phyloP scores from a whole-genome alignment of 2,888 invertebrate genomes.

The Aspidapion aeneum region DNA sequence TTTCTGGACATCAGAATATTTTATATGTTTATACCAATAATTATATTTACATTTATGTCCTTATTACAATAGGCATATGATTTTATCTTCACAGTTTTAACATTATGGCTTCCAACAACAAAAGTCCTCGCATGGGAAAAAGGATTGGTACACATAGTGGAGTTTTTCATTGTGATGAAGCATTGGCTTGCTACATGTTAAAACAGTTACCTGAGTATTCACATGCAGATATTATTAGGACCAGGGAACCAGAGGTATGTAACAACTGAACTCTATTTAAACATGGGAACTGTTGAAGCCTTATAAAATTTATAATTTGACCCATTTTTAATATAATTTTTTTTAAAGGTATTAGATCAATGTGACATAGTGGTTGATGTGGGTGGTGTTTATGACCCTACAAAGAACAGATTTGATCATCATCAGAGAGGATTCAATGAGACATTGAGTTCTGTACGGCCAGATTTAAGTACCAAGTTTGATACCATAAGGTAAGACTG shows the following conservation, averaged over 20 bases:
- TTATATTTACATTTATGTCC: no score
- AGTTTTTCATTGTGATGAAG: slow-evolving; percentile 91
- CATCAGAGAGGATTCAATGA: slow-evolving; percentile 80
- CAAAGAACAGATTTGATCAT: slow-evolving; percentile 82
- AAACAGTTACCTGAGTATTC: slow-evolving; percentile 75
- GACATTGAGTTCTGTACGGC: slow-evolving; percentile 61
- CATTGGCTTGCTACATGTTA: slow-evolving; percentile 90
- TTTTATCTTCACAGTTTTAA: slow-evolving; percentile 36
- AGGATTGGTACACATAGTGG: slow-evolving; percentile 77
- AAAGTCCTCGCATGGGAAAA: slow-evolving; percentile 38
- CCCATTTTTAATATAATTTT: no score
- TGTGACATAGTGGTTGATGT: slow-evolving; percentile 97
- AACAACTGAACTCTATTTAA: not conserved
- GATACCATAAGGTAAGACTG: slow-evolving; percentile 51
- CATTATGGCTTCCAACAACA: slow-evolving; percentile 42
- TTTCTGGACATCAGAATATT: no score
- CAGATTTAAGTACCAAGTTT: slow-evolving; percentile 58
- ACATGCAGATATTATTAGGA: slow-evolving; percentile 75
- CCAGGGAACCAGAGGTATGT: slow-evolving; percentile 53
- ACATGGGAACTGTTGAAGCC: not conserved
- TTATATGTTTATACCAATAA: no score
- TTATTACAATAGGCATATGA: not conserved
- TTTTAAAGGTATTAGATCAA: slow-evolving; percentile 55
- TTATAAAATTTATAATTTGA: no score
- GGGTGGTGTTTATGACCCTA: slow-evolving; percentile 79